A percentile compares a stretch with the other conserved stretches of the same genome.
These are phyloP conservation scores for Otis tarda DNA, from an alignment of 2,113 vertebrate genomes.

Conservation along the genomic window DNA sequence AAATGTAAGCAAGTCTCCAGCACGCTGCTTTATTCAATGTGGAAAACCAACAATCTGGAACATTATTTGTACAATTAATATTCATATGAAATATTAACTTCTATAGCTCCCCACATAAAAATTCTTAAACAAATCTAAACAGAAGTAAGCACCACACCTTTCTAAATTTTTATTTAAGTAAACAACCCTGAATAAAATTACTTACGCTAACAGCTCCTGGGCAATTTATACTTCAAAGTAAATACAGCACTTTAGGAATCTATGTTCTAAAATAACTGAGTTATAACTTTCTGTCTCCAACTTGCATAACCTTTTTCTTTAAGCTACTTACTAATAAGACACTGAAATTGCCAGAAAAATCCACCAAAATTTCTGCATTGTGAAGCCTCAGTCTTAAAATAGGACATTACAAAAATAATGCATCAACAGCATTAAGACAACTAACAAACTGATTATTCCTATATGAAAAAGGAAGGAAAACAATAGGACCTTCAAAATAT, in stretches of 20 bases:
- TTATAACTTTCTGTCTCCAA: background rate
- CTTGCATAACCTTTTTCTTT: background rate
- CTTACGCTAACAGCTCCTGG: background rate
- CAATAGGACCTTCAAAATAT: background rate
- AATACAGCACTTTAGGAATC: background rate
- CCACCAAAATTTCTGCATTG: fast-evolving
- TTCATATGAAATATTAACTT: background rate
- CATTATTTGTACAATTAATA: slow-evolving; percentile 6
- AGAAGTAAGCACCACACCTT: background rate
- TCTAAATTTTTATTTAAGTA: background rate
- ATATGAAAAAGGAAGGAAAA: background rate
- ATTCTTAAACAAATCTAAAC: background rate
- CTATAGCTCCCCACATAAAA: background rate
- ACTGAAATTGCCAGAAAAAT: background rate
- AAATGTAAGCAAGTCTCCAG: slow-evolving; percentile 37
- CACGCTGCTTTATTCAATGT: background rate
- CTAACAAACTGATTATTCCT: background rate
- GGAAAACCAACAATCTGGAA: slow-evolving; percentile 8
- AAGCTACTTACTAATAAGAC: background rate
- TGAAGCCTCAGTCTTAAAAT: background rate
- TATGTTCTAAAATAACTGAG: background rate
- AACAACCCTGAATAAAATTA: background rate
- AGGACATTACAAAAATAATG: background rate
- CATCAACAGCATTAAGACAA: background rate
- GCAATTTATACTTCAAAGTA: slow-evolving; percentile 1